These are phyloP conservation scores for Ictidomys tridecemlineatus DNA, from an alignment of 2,113 vertebrate species.

Conservation along the genomic window DNA sequence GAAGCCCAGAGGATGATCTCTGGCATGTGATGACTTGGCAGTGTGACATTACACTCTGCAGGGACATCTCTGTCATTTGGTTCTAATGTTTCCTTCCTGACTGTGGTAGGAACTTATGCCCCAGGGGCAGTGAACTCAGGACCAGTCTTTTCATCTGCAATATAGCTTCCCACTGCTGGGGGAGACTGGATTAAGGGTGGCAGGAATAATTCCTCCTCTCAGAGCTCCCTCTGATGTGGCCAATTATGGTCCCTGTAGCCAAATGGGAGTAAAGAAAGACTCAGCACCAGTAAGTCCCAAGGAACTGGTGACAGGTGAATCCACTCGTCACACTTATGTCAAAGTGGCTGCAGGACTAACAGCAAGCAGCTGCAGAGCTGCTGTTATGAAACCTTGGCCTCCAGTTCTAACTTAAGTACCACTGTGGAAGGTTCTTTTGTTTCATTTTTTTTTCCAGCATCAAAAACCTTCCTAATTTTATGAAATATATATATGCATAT, in stretches of 20 bases:
- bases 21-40: too few relatives aligned
- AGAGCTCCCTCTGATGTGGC: background rate
- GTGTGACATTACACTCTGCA: background rate
- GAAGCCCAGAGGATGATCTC: background rate
- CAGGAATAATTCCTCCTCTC: background rate
- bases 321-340: background rate
- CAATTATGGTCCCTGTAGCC: rapidly evolving
- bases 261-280: background rate
- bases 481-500: conserved; percentile 76
- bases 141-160: background rate
- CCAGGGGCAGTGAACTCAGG: background rate
- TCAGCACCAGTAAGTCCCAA: background rate
- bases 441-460: conserved; percentile 55
- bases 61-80: background rate
- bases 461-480: conserved; percentile 51
- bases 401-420: conserved; percentile 55
- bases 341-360: background rate
- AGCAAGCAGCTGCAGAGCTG: background rate
- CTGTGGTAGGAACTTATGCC: background rate
- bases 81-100: background rate
- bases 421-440: background rate
- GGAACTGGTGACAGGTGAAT: background rate
- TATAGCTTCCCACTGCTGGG: background rate
- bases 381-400: background rate
- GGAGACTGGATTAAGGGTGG: background rate